Evolutionary conservation across 2,888 invertebrate species (phyloP), one percentile per base, ranked within the genome.

Genomic region (Frankliniella fusca): DNA sequence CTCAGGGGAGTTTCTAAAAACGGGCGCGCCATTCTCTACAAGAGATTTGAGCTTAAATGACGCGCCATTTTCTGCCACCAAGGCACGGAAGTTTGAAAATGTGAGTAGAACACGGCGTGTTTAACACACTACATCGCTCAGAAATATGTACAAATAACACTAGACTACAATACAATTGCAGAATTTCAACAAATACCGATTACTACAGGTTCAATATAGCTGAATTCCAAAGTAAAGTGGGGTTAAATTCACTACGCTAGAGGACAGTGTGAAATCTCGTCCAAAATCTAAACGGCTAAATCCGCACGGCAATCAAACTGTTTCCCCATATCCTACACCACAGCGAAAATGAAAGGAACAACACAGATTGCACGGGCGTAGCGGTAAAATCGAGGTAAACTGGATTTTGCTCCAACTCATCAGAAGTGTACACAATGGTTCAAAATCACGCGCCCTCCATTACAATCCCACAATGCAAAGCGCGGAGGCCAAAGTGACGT

Each of bases 361-460:
- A 12, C 70, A 5, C 12, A 27, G 10, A 10, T 10, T 23, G 27
- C 27, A 10, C 27, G 1, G 5, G 12, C 23, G 27, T 54, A 27
- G 2, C 2, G 9, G 3, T 27, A 23, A 23, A 76, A 23, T 9
- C 27, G 3, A 8, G 27, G 12, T 12, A 76, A 9, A 79, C 10
- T 38, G 7, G 23, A 23, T 49, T 65, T 11, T 80, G 28, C 70
- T 48, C 54, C n/a, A 27, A 48, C n/a, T 54, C 81, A 70, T 70
- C 79, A 70, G 5, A 76, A 76, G 27, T 27, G 27, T 23, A 23
- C 9, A 27, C 23, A 76, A 76, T 76, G 70, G 89, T 89, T 89
- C 88, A 89, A 89, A 89, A 89, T 89, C 88, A 89, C 89, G 89
- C 89, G 89, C 89, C 89, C 88, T 88, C 88, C 89, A 89, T 89